Conservation (phyloP, 2,797 vertebrate genomes). For the Gymnopithys bicolor region DNA sequence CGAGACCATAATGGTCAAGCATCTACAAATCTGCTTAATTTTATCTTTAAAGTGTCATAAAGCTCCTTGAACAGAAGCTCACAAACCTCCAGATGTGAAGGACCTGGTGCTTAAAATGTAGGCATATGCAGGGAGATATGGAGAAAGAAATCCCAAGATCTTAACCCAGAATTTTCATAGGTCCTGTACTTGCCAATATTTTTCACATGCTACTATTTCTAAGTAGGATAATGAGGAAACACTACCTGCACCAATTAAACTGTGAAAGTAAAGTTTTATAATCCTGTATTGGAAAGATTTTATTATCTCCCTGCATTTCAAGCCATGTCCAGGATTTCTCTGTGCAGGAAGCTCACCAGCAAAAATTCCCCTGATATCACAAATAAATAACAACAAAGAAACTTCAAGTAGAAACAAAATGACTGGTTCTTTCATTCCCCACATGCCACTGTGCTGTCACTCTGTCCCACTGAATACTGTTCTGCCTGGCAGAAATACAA, state of each 20-base stretch:
- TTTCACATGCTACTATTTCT: background rate
- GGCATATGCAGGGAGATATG: rapidly evolving
- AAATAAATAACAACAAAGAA: background rate
- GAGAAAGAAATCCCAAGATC: background rate
- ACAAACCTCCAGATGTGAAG: background rate
- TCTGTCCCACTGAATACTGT: background rate
- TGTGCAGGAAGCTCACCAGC: background rate
- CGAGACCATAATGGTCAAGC: background rate
- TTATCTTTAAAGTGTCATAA: background rate
- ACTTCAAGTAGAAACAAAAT: background rate
- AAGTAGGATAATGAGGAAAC: background rate
- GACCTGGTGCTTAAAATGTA: background rate
- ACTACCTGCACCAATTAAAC: background rate
- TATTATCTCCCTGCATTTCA: background rate
- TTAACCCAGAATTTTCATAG: background rate
- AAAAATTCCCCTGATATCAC: background rate
- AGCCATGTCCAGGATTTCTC: background rate
- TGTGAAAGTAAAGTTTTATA: background rate
- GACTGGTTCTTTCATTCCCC: background rate
- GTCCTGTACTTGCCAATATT: background rate
- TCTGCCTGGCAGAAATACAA: conserved; percentile 9
- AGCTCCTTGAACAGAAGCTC: background rate
- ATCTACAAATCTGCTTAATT: background rate
- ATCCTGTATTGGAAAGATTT: background rate
- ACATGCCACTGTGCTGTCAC: background rate